Base-by-base conservation (phyloP, 2,797 vertebrate species). In the Eurystomus glaucurus region DNA sequence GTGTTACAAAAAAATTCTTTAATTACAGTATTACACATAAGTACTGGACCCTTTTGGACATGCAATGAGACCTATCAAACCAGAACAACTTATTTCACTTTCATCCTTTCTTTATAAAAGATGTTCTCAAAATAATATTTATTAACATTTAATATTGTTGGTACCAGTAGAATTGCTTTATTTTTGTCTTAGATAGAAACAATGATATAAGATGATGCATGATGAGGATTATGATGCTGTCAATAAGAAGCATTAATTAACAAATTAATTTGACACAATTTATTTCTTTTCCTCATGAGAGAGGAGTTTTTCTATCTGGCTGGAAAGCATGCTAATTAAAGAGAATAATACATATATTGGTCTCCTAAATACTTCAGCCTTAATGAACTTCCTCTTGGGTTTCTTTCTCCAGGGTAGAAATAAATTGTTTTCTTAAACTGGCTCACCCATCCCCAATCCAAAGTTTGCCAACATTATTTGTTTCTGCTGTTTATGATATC, bases 381-480 rank as follows among this genome's bases (percentile, higher is more conserved):
- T 88, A 96, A 94, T 93, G 88, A 97, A 93, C 35, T 92, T 85
- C 54, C 85, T 94, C 78, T 64, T 62, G 81, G 91, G 70, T 92
- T 93, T 94, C 31, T 74, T 35, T 88, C 86, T 94, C 94, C 54
- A 88, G 84, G 82, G 74, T 88, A 92, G 80, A 90, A 60, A 68
- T 21, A 96, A 85, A 95, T 86, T 96, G 83, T 96, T 96, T 97
- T 96, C 77, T 90, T 93, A 90, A 93, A 96, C 81, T 90, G 91
- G 46, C 68, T 93, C 69, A 87, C 26, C 74, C 52, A 83, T 81
- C 35, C 43, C 54, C 95, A 71, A 94, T 95, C 37, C 87, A 80
- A 33, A 64, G 22, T 95, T 97, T 97, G 65, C 80, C 54, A 71
- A 60, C 57, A 90, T 51, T 96, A 90, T 81, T 97, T 97, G 43